Base-by-base conservation (phyloP, 1,140 invertebrate genomes). In the Venturia canescens region DNA sequence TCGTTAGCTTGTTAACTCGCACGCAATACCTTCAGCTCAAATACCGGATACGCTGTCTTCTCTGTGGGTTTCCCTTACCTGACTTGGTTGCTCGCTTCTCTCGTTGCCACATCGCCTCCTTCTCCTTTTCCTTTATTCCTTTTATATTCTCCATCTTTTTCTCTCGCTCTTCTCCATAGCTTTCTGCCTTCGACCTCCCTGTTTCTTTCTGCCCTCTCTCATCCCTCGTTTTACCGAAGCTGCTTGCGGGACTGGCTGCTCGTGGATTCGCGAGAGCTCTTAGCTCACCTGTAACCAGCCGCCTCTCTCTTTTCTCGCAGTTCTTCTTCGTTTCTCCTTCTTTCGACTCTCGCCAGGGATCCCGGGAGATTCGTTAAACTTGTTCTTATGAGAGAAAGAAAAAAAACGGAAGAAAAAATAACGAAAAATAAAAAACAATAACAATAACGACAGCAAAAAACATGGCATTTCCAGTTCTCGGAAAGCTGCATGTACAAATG, bases 1-100 rank as follows among this genome's bases (percentile, higher is more conserved):
- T 92, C 90, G 90, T 92, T 91, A 91, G 90, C 91, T 92, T 90
- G 91, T 92, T 92, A 91, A 92, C 89, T 91, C 87, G 90, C 91
- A 91, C 91, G 91, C 91, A 92, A 91, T 90, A 91, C 91, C 90
- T 91, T 87, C 85, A 88, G 87, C 89, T 90, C 88, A 84, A 90
- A 89, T 90, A 91, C 90, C 90, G 90, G 90, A 90, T 92, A 92
- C 87, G 86, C 87, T 83, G 82, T 82, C 74, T 83, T 84, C 81
- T 74, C 48, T 66, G 29, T 84, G 80, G 63, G 81, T 80, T 82
- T 81, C 80, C 82, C 79, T 81, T 76, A 80, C 79, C 79, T 69
- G 53, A 69, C 48, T 44, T 72, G 26, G 57, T 75, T 80, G 57
- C 79, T 50, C 53, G 53, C 66, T 63, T 67, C 67, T 67, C 67